Conservation (phyloP, 1,140 invertebrate genomes). For the Triops longicaudatus region DNA sequence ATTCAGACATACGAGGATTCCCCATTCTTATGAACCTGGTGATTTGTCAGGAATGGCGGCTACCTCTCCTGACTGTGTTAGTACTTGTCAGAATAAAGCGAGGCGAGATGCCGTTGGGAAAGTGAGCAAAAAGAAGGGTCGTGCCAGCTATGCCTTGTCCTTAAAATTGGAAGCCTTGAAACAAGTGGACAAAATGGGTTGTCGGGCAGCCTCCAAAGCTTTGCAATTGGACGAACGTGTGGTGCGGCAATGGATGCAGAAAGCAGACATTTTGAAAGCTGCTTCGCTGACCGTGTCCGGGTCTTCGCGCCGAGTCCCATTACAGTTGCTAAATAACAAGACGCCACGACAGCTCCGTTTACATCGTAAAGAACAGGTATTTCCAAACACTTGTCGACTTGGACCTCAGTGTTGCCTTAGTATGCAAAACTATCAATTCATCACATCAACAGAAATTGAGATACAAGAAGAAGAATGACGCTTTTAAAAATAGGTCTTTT, state of each 20-base stretch:
- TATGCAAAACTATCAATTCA: neutral
- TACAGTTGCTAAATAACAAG: neutral
- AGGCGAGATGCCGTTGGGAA: neutral
- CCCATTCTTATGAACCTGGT: neutral
- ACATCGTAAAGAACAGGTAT: neutral
- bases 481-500: too few relatives aligned
- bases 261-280: slow-evolving; percentile 9
- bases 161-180: slow-evolving; percentile 24
- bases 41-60: neutral
- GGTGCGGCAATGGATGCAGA: slow-evolving; percentile 15
- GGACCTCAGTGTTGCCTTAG: neutral
- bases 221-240: slow-evolving; percentile 25
- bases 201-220: slow-evolving; percentile 9
- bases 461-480: too few relatives aligned
- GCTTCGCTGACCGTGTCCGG: neutral
- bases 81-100: neutral
- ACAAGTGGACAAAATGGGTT: slow-evolving; percentile 18
- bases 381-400: neutral
- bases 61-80: neutral
- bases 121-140: slow-evolving; percentile 10
- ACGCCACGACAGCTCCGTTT: neutral
- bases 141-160: slow-evolving; percentile 15
- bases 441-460: neutral
- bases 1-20: too few relatives aligned
- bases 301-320: slow-evolving; percentile 14